Percentiles rank a stretch among this genome's conserved stretches.
phyloP scores from a whole-genome alignment of 2,888 invertebrate genomes.

The Oscheius onirici region DNA sequence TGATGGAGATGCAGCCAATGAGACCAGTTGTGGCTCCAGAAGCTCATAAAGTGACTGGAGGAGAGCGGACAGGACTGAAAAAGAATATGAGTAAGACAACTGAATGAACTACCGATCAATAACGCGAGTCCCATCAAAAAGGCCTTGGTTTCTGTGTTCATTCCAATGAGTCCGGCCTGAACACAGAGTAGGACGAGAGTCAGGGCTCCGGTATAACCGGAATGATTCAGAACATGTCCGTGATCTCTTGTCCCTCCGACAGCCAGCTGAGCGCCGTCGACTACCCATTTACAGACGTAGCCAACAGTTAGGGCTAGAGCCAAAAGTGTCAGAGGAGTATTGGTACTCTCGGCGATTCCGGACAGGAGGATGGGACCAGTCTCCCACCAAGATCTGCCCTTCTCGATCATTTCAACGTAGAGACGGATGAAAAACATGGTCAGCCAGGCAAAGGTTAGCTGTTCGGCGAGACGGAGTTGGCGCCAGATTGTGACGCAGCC shows the following conservation, averaged over 20 bases:
- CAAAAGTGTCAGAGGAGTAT: conserved; percentile 75
- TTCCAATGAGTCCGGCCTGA: conserved; percentile 75
- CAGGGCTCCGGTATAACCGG: conserved; percentile 75
- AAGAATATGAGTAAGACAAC: too few relatives aligned
- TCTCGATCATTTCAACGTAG: conserved; percentile 70
- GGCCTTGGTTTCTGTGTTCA: conserved; percentile 74
- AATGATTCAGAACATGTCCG: conserved; percentile 53
- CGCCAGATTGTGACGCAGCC: conserved; percentile 72
- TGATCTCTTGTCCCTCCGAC: conserved; percentile 49
- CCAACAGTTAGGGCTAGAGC: conserved; percentile 75
- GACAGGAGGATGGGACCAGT: conserved; percentile 54
- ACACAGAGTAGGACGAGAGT: conserved; percentile 75
- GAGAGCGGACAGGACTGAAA: conserved; percentile 75
- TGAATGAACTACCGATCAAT: conserved; percentile 72
- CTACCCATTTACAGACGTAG: conserved; percentile 52
- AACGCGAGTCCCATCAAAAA: conserved; percentile 75
- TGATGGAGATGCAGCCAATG: conserved; percentile 72
- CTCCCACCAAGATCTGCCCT: conserved; percentile 55
- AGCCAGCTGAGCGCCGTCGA: conserved; percentile 44
- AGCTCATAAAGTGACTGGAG: conserved; percentile 76
- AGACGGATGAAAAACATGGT: conserved; percentile 74
- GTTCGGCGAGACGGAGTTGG: conserved; percentile 74
- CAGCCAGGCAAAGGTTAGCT: conserved; percentile 75
- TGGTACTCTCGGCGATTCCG: conserved; percentile 63
- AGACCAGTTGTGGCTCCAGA: conserved; percentile 75